Conservation (phyloP, 1,140 invertebrate species). For the Leptinotarsa texana region DNA sequence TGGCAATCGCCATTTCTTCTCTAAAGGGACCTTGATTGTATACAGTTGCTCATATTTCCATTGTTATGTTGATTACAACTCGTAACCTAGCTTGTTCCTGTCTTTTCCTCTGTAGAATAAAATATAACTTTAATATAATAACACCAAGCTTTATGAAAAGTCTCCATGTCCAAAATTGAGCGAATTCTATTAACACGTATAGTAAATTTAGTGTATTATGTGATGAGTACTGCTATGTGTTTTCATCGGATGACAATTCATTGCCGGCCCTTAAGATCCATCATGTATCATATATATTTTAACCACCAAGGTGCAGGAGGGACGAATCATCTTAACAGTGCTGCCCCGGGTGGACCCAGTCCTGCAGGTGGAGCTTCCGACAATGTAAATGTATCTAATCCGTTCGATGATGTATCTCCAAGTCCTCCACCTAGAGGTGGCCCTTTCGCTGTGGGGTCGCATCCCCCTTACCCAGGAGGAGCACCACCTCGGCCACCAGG, state of each 20-base stretch:
- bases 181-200: background rate
- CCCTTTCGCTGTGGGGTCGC: slow-evolving; percentile 50
- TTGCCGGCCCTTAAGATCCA: slow-evolving; percentile 4
- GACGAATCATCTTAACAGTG: slow-evolving; percentile 55
- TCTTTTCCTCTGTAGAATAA: background rate
- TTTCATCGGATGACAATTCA: slow-evolving; percentile 2
- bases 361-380: slow-evolving; percentile 61
- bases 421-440: slow-evolving; percentile 56
- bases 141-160: background rate
- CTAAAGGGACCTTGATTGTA: too few species aligned
- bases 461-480: slow-evolving; percentile 58
- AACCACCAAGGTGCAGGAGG: slow-evolving; percentile 21
- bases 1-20: too few species aligned
- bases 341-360: slow-evolving; percentile 52
- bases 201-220: background rate
- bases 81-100: background rate
- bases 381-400: slow-evolving; percentile 77
- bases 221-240: background rate
- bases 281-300: slow-evolving; percentile 4
- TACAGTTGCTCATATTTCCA: background rate
- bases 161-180: slow-evolving; percentile 3
- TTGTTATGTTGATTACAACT: background rate
- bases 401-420: slow-evolving; percentile 75
- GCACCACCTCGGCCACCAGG: slow-evolving; percentile 45
- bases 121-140: too few species aligned